Evolutionary conservation across 2,797 vertebrate genomes (phyloP).

Genomic region (Sebastes aleutianus): DNA sequence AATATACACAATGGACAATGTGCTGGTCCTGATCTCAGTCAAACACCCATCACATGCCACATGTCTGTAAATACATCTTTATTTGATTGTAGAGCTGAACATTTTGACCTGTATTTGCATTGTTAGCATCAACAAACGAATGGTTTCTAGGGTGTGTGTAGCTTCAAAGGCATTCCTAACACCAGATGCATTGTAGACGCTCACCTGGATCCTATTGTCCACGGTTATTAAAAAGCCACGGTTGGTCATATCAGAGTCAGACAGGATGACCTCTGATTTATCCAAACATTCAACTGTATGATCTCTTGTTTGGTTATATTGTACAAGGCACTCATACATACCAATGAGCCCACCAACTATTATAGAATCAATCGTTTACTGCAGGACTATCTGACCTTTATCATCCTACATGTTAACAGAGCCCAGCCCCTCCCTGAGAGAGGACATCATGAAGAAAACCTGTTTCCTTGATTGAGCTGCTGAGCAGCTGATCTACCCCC

Average conservation of each 20-base stretch:
- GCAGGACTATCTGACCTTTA: too few species aligned
- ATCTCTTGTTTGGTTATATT: not conserved
- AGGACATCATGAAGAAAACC: too few species aligned
- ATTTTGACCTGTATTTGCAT: not conserved
- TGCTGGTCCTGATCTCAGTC: not conserved
- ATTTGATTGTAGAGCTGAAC: too few species aligned
- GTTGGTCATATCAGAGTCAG: not conserved
- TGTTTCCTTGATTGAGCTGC: too few species aligned
- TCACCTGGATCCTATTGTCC: conserved; percentile 53
- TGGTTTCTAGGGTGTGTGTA: not conserved
- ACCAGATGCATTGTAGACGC: conserved; percentile 12
- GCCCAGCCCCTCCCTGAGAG: too few species aligned
- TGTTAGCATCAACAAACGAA: not conserved
- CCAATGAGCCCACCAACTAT: too few species aligned
- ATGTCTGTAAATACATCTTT: not conserved
- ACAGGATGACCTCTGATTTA: not conserved
- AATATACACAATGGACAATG: too few species aligned
- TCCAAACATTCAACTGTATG: not conserved
- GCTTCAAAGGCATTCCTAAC: conserved; percentile 48
- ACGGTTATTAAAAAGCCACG: not conserved
- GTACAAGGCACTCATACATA: too few species aligned
- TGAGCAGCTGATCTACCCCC: too few species aligned
- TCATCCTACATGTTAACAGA: too few species aligned
- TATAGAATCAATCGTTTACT: too few species aligned
- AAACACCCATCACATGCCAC: not conserved